These are phyloP conservation scores for Emydoidea blandingii DNA, from an alignment of 2,797 vertebrate species.

Conservation along the genomic window DNA sequence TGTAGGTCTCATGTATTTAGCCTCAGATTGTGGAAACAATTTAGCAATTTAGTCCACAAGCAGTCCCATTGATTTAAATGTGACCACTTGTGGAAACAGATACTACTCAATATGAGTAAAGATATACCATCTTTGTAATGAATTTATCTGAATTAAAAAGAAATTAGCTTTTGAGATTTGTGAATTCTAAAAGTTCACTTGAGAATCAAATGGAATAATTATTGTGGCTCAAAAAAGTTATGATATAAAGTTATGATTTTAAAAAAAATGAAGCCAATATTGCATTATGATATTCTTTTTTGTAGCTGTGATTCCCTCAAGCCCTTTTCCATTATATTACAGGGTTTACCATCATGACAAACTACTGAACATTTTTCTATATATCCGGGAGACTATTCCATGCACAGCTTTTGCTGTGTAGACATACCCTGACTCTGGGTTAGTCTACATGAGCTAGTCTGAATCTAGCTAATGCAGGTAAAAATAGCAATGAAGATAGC, in stretches of 20 bases:
- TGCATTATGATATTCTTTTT: neutral
- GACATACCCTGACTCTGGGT: neutral
- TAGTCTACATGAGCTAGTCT: neutral
- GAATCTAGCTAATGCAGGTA: neutral
- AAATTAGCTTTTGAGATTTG: neutral
- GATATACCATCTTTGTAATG: neutral
- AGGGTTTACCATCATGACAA: neutral
- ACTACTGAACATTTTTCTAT: neutral
- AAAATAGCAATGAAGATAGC: neutral
- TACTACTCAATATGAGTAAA: neutral
- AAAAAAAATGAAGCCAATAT: neutral
- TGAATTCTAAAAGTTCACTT: constrained; percentile 23
- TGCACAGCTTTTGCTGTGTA: neutral
- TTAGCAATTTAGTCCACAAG: neutral
- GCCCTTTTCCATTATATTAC: neutral
- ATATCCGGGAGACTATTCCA: neutral
- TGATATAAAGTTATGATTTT: neutral
- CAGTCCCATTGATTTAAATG: constrained; percentile 17
- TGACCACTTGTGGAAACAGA: neutral
- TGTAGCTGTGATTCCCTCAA: constrained; percentile 2
- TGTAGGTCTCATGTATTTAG: constrained; percentile 13
- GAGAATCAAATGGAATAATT: constrained; percentile 22
- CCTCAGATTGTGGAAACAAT: constrained; percentile 15
- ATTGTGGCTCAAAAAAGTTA: neutral
- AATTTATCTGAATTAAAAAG: neutral